Base-by-base conservation (phyloP, 2,113 vertebrate genomes). In the Caranx ignobilis region DNA sequence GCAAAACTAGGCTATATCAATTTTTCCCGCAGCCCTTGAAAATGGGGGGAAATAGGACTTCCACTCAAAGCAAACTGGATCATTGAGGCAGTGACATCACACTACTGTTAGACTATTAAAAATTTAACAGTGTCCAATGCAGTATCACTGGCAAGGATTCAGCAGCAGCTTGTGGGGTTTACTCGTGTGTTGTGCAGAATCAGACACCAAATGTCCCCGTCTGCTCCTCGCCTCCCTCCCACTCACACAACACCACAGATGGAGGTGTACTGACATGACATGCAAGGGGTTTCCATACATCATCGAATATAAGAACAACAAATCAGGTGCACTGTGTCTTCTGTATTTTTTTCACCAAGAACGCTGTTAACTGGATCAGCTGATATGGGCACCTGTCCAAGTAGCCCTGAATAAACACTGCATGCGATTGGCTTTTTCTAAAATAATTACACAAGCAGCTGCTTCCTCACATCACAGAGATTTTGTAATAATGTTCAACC, bases 81-180 rank as follows among this genome's bases (percentile, higher is more conserved):
- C 67, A 57, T 37, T 19, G 56, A 69, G 60, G 75, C 67, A 55
- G 32, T 84, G 72, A 81, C 85, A 75, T 75, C 77, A 66, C 82
- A 54, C 56, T 48, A 59, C 60, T 77, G 68, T 88, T 71, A 67
- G 56, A 71, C 62, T 81, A 75, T 89, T 87, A 79, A 85, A 88
- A 69, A 83, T 86, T 65, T 71, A 87, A 91, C 86, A 80, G 68
- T 80, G 76, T 79, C 78, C 71, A 57, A 63, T 57, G 70, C 77
- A 52, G 77, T 31, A 59, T 82, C 55, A n/a, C 75, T 89, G 84
- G 79, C 89, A 85, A 78, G 67, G 59, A 45, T 63, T 90, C 83
- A 79, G 32, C 75, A 83, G 87, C 91, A 89, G 90, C 79, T 85
- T 83, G 88, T 76, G 68, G 69, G 82, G 82, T 90, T 89, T 87